Base-by-base conservation (phyloP, 1,140 invertebrate species). In the Dendroctonus ponderosae region DNA sequence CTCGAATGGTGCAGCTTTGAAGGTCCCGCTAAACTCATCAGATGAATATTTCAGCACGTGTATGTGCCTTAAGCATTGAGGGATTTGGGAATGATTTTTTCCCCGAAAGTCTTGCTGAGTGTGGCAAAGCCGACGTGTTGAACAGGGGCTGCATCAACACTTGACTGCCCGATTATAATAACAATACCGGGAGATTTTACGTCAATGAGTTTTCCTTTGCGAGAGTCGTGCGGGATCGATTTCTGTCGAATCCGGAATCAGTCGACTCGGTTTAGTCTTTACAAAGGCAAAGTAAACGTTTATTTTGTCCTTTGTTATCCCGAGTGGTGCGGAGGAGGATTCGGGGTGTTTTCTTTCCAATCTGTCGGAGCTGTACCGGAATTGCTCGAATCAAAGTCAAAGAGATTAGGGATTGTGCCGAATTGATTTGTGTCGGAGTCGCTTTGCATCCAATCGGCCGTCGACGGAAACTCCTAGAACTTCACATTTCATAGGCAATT, bases 261-360 rank as follows among this genome's bases (percentile, higher is more conserved):
- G 57, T 46, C 57, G 57, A 59, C 41, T 59, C 57, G 57, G 41
- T 59, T 59, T 59, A 59, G 42, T 15, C 57, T 46, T 59, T 48
- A 46, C 57, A 48, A 46, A 59, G 57, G 57, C n/a, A 59, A 59
- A 44, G 57, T 38, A 59, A 59, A 59, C 57, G 57, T 59, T 59
- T 59, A 48, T 59, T 59, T 59, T 59, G 57, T 59, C 57, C 57
- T 59, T 59, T 59, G 57, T 59, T 59, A 59, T 59, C 43, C 43
- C 42, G 43, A 59, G 53, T 14, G 15, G 38, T 41, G 26, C 26
- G 26, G 26, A 26, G 26, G 26, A 46, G 42, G 57, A 59, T 15
- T 37, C 42, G 57, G 9, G 57, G 57, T 59, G 57, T 59, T 59
- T 59, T 59, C 57, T 59, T 59, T 59, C 57, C 57, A 59, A 59